Base-by-base conservation (phyloP, 2,797 vertebrate species). In the Bradypus variegatus region DNA sequence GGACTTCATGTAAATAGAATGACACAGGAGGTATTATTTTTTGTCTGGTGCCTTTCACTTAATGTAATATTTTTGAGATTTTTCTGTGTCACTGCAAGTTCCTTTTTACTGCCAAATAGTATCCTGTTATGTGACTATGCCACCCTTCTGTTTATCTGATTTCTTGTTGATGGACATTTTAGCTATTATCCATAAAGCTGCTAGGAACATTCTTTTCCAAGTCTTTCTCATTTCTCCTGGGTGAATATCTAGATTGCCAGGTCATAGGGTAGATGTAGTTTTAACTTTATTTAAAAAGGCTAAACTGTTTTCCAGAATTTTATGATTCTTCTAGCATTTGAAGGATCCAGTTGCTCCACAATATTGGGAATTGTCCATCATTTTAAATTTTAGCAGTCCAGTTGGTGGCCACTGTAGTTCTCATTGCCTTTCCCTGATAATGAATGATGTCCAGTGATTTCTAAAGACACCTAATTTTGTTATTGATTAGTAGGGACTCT, bases 91-190 rank as follows among this genome's bases (percentile, higher is more conserved):
- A 23, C 2, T 1, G 2, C 1, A 2, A 1, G 8, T 10, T 12
- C 41, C 23, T 72, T 45, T 25, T 67, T 65, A 3, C 8, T 0
- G 9, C 21, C 4, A 0, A 3, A 29, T 8, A 21, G 5, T 12
- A 2, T 25, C 72, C 75, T 2, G 0, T 14, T 0, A 0, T 31
- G 14, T 18, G 53, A 2, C 1, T 1, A 12, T 0, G 2, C 33
- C 23, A 29, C 15, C 25, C 1, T 6, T 15, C 4, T 2, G 16
- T 15, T 72, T 31, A 33, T 19, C 18, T 33, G 0, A 0, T 21
- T 36, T 18, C n/a, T 53, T 2, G 15, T 8, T 36, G 36, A 23
- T 23, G 33, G 76, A 6, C 15, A 12, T 41, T 31, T 62, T 31
- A 50, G 8, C 2, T 29, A 6, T 90, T 23, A 45, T 12, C 58